phyloP scores from a whole-genome alignment of 2,888 invertebrate genomes.

The Plagiodera versicolora region DNA sequence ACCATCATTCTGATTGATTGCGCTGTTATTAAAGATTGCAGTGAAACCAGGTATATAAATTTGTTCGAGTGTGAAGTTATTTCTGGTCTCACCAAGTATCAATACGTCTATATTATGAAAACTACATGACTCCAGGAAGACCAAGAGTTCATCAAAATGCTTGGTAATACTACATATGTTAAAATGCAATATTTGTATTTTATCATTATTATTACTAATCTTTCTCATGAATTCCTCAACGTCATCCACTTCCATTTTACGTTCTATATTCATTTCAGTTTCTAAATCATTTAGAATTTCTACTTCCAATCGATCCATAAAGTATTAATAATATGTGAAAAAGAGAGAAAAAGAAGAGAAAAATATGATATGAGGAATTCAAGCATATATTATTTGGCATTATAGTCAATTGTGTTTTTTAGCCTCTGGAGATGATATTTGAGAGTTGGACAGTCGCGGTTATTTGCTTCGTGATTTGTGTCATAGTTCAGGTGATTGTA shows the following conservation, averaged over 20 bases:
- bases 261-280: background rate
- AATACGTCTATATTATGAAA: background rate
- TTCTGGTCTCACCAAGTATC: background rate
- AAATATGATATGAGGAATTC: too few relatives aligned
- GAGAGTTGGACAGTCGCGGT: too few relatives aligned
- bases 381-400: too few relatives aligned
- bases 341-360: too few relatives aligned
- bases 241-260: background rate
- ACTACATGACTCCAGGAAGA: background rate
- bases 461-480: too few relatives aligned
- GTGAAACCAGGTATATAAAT: background rate
- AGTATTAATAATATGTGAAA: too few relatives aligned
- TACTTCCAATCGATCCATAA: background rate
- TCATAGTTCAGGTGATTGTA: too few relatives aligned
- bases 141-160: background rate
- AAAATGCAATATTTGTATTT: background rate
- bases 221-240: background rate
- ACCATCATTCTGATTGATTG: background rate
- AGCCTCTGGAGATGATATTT: too few relatives aligned
- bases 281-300: background rate
- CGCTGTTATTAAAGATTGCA: background rate
- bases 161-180: background rate
- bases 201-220: background rate
- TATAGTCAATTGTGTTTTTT: too few relatives aligned
- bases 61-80: background rate